These are phyloP conservation scores for Trematocara caparti DNA, from an alignment of 2,797 vertebrate species.

Conservation along the genomic window DNA sequence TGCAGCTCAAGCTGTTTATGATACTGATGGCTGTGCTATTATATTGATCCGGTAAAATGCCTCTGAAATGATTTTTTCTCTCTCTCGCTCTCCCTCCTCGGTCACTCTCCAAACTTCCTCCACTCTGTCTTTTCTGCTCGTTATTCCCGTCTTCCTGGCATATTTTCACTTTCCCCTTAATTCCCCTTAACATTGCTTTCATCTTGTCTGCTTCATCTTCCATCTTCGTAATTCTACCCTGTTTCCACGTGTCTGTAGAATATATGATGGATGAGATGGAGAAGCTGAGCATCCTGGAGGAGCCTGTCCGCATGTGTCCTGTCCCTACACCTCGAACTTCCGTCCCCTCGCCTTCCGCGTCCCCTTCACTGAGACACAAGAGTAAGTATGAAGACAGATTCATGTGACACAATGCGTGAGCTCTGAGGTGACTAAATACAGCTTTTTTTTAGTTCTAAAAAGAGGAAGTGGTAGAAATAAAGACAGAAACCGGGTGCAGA, in stretches of 20 bases:
- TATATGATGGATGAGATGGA: conserved; percentile 85
- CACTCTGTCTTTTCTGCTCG: background rate
- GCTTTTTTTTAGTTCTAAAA: background rate
- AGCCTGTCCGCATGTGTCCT: conserved; percentile 78
- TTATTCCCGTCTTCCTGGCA: background rate
- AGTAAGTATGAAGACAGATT: conserved; percentile 74
- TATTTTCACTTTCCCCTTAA: background rate
- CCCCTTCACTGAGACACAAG: conserved; percentile 87
- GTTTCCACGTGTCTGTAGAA: conserved; percentile 67
- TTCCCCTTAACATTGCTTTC: background rate
- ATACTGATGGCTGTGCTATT: conserved; percentile 25
- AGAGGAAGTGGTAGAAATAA: background rate
- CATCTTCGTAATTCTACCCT: background rate
- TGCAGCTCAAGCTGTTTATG: conserved; percentile 42
- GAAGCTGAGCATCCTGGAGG: conserved; percentile 71
- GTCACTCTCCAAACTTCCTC: background rate
- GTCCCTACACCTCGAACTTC: conserved; percentile 81
- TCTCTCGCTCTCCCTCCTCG: background rate
- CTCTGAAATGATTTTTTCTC: conserved; percentile 4
- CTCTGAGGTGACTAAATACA: background rate
- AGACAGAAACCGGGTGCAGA: background rate
- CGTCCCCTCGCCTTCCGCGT: conserved; percentile 82
- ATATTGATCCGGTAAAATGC: conserved; percentile 44
- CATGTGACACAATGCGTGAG: background rate
- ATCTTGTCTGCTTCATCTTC: background rate